Percentiles rank a stretch among this genome's conserved stretches.
Evolutionary conservation across 1,140 invertebrate species (phyloP).

Genomic region (Penaeus chinensis): DNA sequence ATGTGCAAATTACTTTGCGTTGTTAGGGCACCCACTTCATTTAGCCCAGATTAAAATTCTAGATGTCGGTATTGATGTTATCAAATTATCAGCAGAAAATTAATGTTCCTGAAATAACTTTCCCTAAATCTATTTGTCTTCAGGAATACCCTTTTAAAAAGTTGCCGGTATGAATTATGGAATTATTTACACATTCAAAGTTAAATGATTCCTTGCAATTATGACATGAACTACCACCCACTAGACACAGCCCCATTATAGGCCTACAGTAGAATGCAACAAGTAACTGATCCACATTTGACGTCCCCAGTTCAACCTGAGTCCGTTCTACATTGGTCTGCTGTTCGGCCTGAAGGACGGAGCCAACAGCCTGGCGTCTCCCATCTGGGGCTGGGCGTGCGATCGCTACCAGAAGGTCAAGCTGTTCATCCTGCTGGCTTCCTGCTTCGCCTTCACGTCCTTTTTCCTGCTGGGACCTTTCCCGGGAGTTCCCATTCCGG

Average conservation of each 20-base stretch:
- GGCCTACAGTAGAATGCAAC: background rate
- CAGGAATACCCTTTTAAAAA: too few relatives aligned
- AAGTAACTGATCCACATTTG: slow-evolving; percentile 16
- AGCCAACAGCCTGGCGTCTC: slow-evolving; percentile 66
- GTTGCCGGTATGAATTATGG: too few relatives aligned
- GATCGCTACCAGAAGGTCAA: slow-evolving; percentile 64
- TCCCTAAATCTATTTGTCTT: too few relatives aligned
- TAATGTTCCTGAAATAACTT: too few relatives aligned
- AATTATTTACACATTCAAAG: too few relatives aligned
- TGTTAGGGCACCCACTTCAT: too few relatives aligned
- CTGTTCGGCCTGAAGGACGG: slow-evolving; percentile 67
- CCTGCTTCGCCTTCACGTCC: slow-evolving; percentile 64
- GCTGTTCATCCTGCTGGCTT: slow-evolving; percentile 63
- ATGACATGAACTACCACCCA: too few relatives aligned
- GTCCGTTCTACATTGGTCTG: slow-evolving; percentile 65
- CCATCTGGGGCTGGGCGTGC: slow-evolving; percentile 66
- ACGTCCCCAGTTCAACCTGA: slow-evolving; percentile 63
- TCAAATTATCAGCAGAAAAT: too few relatives aligned
- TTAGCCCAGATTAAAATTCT: too few relatives aligned
- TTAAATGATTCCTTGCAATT: too few relatives aligned
- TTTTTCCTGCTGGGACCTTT: slow-evolving; percentile 66
- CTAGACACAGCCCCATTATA: background rate
- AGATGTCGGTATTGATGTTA: too few relatives aligned
- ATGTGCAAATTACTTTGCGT: too few relatives aligned
- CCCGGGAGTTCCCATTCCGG: slow-evolving; percentile 63